These are phyloP conservation scores for Drosophila tani DNA, from an alignment of 1,140 invertebrate species.

Conservation along the genomic window DNA sequence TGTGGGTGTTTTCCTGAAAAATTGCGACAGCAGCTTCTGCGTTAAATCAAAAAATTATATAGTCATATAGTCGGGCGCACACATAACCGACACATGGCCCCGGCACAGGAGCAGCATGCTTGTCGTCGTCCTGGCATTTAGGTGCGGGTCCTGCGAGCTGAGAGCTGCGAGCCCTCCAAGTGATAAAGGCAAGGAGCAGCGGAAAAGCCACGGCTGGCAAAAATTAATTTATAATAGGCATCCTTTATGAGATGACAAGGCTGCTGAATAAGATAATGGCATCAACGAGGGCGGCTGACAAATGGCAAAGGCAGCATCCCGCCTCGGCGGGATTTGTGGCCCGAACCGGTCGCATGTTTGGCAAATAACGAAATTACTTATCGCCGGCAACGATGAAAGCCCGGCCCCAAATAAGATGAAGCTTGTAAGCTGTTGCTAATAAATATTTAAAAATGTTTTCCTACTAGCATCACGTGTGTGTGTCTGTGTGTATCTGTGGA, in stretches of 20 bases:
- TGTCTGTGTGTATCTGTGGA: slow-evolving; percentile 13
- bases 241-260: slow-evolving; percentile 83
- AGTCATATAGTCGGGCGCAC: slow-evolving; percentile 76
- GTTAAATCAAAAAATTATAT: slow-evolving; percentile 84
- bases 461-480: background rate
- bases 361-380: slow-evolving; percentile 83
- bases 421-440: slow-evolving; percentile 78
- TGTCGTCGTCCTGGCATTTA: slow-evolving; percentile 27
- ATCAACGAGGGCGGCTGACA: slow-evolving; percentile 73
- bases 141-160: slow-evolving; percentile 37
- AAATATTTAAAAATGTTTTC: slow-evolving; percentile 80
- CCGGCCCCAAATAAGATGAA: slow-evolving; percentile 58
- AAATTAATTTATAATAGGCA: slow-evolving; percentile 85
- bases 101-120: slow-evolving; percentile 66
- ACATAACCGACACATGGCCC: slow-evolving; percentile 26
- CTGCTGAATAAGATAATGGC: slow-evolving; percentile 82
- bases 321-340: slow-evolving; percentile 28
- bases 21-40: slow-evolving; percentile 72
- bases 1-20: slow-evolving; percentile 75
- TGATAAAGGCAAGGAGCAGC: slow-evolving; percentile 64
- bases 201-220: slow-evolving; percentile 67
- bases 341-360: slow-evolving; percentile 65
- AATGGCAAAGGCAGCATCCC: slow-evolving; percentile 57
- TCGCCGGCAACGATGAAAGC: slow-evolving; percentile 47
- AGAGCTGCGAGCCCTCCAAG: slow-evolving; percentile 7